These are phyloP conservation scores for Henricia sp. DNA, from an alignment of 53 echinoderm and acorn worm species.

Conservation along the genomic window DNA sequence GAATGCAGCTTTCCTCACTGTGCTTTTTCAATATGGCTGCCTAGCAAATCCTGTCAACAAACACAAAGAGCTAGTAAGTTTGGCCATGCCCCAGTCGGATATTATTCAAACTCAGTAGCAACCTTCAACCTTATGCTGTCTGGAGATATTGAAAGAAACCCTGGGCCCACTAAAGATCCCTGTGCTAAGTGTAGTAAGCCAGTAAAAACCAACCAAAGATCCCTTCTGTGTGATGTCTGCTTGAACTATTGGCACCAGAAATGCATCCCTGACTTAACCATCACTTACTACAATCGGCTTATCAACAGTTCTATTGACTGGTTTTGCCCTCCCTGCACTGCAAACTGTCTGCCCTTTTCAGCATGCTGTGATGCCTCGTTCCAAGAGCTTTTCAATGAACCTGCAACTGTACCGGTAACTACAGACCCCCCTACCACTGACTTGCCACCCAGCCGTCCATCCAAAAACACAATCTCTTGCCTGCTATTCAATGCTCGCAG, in stretches of 20 bases:
- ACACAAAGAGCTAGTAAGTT: background rate
- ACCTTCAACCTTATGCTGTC: background rate
- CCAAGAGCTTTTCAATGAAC: background rate
- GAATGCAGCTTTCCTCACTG: background rate
- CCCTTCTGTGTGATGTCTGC: slow-evolving; percentile 13
- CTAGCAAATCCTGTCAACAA: background rate
- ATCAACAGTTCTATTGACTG: slow-evolving; percentile 1
- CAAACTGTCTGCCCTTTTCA: background rate
- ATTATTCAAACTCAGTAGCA: background rate
- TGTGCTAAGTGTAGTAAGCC: background rate
- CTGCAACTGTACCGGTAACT: background rate
- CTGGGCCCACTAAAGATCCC: too few species aligned
- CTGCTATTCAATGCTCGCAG: background rate
- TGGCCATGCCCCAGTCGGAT: background rate
- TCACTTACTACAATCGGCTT: background rate
- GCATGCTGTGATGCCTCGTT: slow-evolving; percentile 10
- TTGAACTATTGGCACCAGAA: slow-evolving; percentile 9
- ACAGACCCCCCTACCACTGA: slow-evolving; percentile 5
- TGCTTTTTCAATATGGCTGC: background rate
- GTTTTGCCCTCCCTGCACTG: slow-evolving; percentile 2
- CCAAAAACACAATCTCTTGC: background rate
- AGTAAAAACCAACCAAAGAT: background rate
- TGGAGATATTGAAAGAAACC: too few species aligned
- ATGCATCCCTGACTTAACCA: slow-evolving; percentile 7
- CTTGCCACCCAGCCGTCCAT: background rate